Conservation (phyloP, 1,140 invertebrate species). For the Cecropterus lyciades region DNA sequence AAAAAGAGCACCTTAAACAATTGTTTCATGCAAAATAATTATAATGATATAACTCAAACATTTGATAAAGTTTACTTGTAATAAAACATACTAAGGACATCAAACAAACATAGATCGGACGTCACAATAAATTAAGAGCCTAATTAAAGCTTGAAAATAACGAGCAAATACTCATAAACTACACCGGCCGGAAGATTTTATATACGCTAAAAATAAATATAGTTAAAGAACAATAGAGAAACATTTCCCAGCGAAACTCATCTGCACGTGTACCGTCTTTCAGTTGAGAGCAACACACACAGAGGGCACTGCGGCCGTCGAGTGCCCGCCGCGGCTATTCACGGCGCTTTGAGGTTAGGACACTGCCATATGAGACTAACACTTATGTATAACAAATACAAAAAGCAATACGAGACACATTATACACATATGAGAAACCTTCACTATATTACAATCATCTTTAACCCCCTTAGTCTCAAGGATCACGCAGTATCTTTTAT, state of each 20-base stretch:
- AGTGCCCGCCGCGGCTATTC: conserved; percentile 4
- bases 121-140: too few species aligned
- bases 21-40: too few species aligned
- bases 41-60: too few species aligned
- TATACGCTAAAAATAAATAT: too few species aligned
- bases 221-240: neutral
- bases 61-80: too few species aligned
- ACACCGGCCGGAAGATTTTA: too few species aligned
- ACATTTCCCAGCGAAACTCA: conserved; percentile 7
- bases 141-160: too few species aligned
- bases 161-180: too few species aligned
- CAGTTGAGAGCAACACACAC: conserved; percentile 5
- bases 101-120: too few species aligned
- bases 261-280: conserved; percentile 5
- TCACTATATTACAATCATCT: neutral
- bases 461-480: neutral
- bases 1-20: too few species aligned
- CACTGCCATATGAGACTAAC: conserved; percentile 1
- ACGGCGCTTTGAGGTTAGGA: conserved; percentile 7
- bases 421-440: conserved; percentile 4
- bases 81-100: too few species aligned
- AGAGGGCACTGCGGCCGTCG: neutral
- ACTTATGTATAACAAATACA: neutral
- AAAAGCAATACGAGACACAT: neutral
- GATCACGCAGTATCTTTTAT: too few species aligned